These are phyloP conservation scores for Nothocercus nigrocapillus DNA, from an alignment of 2,113 vertebrate genomes.

Conservation along the genomic window DNA sequence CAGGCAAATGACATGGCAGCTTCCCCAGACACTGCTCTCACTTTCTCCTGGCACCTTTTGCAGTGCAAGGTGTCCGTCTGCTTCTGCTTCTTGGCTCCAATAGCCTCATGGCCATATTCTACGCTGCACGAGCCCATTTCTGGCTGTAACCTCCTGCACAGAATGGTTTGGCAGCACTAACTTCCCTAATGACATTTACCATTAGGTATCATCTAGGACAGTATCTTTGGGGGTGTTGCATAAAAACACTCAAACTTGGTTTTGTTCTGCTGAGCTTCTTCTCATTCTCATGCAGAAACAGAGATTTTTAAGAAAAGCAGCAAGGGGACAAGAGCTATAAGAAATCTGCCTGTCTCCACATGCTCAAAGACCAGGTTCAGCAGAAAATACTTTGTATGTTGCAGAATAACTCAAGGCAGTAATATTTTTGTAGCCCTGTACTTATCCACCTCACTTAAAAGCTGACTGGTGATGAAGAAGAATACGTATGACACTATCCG, in stretches of 20 bases:
- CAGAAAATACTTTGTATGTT: background rate
- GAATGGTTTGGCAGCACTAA: background rate
- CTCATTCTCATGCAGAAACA: background rate
- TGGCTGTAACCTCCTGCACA: background rate
- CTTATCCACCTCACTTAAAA: background rate
- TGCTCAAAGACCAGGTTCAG: background rate
- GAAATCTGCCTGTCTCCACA: background rate
- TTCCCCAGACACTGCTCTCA: background rate
- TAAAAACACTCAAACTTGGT: background rate
- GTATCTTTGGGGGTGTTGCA: fast-evolving
- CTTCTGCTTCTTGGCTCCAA: background rate
- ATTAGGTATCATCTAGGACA: background rate
- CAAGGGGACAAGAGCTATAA: background rate
- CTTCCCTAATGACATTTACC: background rate
- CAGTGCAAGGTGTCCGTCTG: background rate
- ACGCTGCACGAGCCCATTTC: fast-evolving
- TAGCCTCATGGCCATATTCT: background rate
- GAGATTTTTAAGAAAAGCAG: background rate
- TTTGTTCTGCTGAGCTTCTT: background rate
- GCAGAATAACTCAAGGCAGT: background rate
- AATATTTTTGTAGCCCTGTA: background rate
- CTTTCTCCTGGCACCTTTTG: background rate
- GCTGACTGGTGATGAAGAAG: background rate
- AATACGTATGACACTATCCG: background rate
- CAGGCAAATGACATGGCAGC: background rate